phyloP scores from a whole-genome alignment of 2,888 invertebrate genomes.

The Pristionchus entomophagus region DNA sequence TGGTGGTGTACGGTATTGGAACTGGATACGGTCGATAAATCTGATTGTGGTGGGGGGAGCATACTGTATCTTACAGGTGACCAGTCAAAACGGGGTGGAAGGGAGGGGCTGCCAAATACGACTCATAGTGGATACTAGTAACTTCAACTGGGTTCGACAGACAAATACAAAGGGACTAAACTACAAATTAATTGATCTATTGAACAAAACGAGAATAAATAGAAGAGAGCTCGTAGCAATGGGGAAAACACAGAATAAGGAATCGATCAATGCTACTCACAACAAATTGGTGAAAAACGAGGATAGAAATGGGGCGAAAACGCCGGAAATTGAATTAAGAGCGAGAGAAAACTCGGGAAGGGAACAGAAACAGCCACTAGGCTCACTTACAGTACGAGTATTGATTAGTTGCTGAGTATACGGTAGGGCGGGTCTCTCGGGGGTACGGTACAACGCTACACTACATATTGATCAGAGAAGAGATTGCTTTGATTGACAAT shows the following conservation, averaged over 20 bases:
- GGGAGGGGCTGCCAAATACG: not conserved
- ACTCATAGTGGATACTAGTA: constrained; percentile 4
- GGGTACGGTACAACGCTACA: not conserved
- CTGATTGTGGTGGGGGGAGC: not conserved
- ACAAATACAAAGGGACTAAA: too few relatives aligned
- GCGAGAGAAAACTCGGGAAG: too few relatives aligned
- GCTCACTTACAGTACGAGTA: not conserved
- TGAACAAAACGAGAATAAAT: not conserved
- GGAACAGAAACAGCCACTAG: too few relatives aligned
- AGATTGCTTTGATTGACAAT: too few relatives aligned
- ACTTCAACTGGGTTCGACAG: not conserved
- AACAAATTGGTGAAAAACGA: not conserved
- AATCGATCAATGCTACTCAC: constrained; percentile 8
- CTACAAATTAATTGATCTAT: too few relatives aligned
- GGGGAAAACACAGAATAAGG: too few relatives aligned
- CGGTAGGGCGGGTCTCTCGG: not conserved
- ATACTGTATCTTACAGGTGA: not conserved
- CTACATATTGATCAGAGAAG: too few relatives aligned
- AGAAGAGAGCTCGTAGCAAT: not conserved
- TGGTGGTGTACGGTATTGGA: too few relatives aligned
- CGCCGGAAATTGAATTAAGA: not conserved
- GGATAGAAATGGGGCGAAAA: constrained; percentile 1
- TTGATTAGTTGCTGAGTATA: too few relatives aligned
- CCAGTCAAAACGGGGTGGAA: not conserved
- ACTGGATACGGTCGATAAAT: not conserved